Conservation (phyloP, 2,113 vertebrate genomes). For the Cathartes aura region DNA sequence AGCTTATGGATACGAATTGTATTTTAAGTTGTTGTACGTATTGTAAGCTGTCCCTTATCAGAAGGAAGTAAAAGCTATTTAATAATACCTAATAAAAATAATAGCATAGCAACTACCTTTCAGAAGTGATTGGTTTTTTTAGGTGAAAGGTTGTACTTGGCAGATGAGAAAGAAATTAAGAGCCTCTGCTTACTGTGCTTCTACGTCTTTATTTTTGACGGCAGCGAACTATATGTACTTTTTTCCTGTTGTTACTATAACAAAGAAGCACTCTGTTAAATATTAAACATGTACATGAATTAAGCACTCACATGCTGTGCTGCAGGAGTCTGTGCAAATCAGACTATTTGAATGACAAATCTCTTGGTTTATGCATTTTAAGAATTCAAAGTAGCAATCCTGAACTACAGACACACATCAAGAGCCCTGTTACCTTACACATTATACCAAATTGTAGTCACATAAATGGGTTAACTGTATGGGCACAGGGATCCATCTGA, state of each 20-base stretch:
- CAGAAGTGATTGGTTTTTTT: neutral
- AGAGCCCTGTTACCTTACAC: neutral
- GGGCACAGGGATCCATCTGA: neutral
- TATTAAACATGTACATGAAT: neutral
- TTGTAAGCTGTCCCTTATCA: neutral
- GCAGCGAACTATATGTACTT: neutral
- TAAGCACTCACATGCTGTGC: neutral
- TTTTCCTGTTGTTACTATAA: neutral
- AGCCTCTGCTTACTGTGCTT: neutral
- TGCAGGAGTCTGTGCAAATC: neutral
- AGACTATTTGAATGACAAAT: neutral
- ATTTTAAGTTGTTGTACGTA: neutral
- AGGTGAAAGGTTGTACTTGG: conserved; percentile 19
- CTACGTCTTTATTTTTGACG: neutral
- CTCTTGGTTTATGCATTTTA: neutral
- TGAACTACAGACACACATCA: neutral
- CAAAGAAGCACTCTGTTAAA: neutral
- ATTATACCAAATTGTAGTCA: neutral
- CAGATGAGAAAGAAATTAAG: neutral
- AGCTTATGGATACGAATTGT: neutral
- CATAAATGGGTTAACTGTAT: neutral
- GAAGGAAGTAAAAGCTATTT: neutral
- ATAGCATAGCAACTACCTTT: neutral
- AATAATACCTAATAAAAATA: conserved; percentile 32
- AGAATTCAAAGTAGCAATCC: neutral